Base-by-base conservation (phyloP, 1,140 invertebrate genomes). In the Aphis gossypii region DNA sequence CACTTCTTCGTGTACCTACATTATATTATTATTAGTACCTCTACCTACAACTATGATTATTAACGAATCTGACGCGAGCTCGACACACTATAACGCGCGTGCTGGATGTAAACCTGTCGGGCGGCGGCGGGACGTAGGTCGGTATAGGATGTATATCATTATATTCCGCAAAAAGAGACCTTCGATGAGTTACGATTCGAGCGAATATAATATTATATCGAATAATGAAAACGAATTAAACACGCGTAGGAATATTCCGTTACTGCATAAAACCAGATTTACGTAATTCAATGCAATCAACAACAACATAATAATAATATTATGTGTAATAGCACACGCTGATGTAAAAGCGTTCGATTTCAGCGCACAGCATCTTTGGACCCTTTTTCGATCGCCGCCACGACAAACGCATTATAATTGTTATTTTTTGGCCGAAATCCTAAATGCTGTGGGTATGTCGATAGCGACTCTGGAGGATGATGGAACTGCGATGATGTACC, bases 251-350 rank as follows among this genome's bases (percentile, higher is more conserved):
- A 76, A n/a, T 76, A 76, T 76, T 76, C 60, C 60, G 60, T 76
- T 76, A 76, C 30, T 76, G 30, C 18, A 18, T 18, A 76, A 76
- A 76, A 76, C 60, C 60, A 76, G 60, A 76, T 76, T n/a, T 76
- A 76, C 60, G 60, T n/a, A 7, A 76, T 76, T 76, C 60, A 76
- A 76, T 76, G 60, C 60, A 76, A 76, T 76, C 60, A 76, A 76
- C 60, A 76, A n/a, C 23, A 23, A 54, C 8, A 54, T 23, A 46
- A 8, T 11, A 1, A 46, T 46, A 11, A 46, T 41, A 38, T 2
- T 14, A 46, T 11, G 46, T 46, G 6, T 76, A 76, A n/a, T n/a
- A 76, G 18, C 30, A 30, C 14, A 76, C n/a, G 6, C 60, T 14
- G 60, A 6, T 18, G 14, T 18, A 76, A 76, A 68, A n/a, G 60